Evolutionary conservation across 2,888 invertebrate genomes (phyloP).

Genomic region (Drosophila mimica): DNA sequence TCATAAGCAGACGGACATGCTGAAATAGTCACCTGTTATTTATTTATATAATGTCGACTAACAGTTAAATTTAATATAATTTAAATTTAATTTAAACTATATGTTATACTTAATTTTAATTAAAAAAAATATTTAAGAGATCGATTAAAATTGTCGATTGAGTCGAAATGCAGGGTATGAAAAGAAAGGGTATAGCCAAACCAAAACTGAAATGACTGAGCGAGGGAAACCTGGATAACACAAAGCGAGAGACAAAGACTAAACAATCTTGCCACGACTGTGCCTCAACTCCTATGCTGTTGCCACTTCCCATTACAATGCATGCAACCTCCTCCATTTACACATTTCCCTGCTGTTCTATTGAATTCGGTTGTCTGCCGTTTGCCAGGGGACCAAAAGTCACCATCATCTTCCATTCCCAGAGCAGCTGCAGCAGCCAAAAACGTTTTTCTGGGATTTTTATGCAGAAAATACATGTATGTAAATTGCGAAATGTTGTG

Average conservation of each 20-base stretch:
- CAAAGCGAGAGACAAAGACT: conserved; percentile 51
- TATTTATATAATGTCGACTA: background rate
- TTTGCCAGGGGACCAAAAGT: conserved; percentile 37
- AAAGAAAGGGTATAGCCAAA: background rate
- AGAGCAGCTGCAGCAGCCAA: conserved; percentile 31
- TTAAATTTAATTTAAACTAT: background rate
- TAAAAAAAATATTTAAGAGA: background rate
- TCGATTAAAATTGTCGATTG: background rate
- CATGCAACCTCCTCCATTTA: background rate
- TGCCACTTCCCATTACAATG: background rate
- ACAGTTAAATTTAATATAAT: background rate
- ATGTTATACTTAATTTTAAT: background rate
- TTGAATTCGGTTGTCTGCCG: conserved; percentile 24
- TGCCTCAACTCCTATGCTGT: conserved; percentile 8
- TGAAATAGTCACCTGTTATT: background rate
- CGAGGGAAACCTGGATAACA: conserved; percentile 22
- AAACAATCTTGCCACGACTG: conserved; percentile 41
- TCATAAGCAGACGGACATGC: too few relatives aligned
- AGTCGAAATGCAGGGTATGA: conserved; percentile 6
- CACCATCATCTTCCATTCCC: conserved; percentile 51
- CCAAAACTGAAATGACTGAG: background rate
- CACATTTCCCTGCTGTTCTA: background rate
- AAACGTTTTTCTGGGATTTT: conserved; percentile 46
- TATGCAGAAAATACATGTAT: conserved; percentile 25
- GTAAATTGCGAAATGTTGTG: conserved; percentile 49